Conservation (phyloP, 2,113 vertebrate genomes). For the Grammomys dolichurus region DNA sequence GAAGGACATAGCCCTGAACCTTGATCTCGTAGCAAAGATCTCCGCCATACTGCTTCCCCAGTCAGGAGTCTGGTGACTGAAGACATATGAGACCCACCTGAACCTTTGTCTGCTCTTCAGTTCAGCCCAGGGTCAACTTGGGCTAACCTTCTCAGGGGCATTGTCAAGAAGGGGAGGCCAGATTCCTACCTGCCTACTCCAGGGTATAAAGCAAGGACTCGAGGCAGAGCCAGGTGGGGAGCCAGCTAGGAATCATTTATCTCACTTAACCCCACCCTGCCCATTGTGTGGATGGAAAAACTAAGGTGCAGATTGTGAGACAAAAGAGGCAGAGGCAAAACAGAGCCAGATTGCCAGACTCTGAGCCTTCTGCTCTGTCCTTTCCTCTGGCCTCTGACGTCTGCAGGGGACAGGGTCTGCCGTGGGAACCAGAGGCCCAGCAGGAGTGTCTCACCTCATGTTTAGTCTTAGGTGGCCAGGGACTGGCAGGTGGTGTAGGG, state of each 20-base stretch:
- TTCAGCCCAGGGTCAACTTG: background rate
- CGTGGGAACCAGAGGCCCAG: background rate
- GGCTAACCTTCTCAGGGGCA: background rate
- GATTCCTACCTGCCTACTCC: background rate
- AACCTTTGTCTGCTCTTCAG: background rate
- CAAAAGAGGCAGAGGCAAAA: background rate
- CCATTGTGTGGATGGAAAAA: background rate
- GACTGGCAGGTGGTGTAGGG: background rate
- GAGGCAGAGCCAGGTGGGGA: too few species aligned
- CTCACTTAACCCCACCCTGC: background rate
- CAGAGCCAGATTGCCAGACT: background rate
- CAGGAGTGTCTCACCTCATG: too few species aligned
- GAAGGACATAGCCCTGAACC: background rate
- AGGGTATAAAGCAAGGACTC: too few species aligned
- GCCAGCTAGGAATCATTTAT: background rate
- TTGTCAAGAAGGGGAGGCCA: background rate
- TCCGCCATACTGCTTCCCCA: background rate
- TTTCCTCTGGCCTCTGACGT: fast-evolving
- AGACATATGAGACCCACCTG: fast-evolving
- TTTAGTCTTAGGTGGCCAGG: background rate
- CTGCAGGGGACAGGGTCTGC: background rate
- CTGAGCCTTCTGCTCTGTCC: background rate
- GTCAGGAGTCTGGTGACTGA: background rate
- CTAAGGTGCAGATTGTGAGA: background rate
- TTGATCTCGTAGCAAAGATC: background rate